Base-by-base conservation (phyloP, 2,113 vertebrate species). In the Bos taurus region DNA sequence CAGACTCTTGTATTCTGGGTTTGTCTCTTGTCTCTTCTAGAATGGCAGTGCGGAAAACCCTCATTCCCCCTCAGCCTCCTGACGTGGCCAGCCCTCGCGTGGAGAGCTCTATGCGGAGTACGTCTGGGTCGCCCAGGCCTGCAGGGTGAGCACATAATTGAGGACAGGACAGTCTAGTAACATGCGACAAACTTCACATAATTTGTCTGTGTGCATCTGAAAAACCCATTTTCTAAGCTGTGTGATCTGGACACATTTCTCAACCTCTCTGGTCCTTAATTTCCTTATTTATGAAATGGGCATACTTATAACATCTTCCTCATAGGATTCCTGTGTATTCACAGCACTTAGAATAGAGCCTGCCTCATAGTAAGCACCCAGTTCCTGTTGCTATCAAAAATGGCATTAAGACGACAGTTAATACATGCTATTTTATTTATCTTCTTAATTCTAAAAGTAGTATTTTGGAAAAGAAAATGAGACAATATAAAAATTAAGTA, bases 51-150 rank as follows among this genome's bases (percentile, higher is more conserved):
- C 99, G 99, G 97, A 99, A 99, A 98, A 99, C 99, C 96, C 99
- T 99, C 96, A 99, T 99, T 98, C 99, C 99, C 17, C 99, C 99
- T 52, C 99, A 99, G 98, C 98, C 99, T 54, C 98, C 99, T 95
- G 99, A 99, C 74, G 98, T 99, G 43, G 97, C 98, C 33, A 98
- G 98, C 93, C 99, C 99, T 1, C 99, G 99, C 84, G 98, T 99
- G 0, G 99, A 99, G 93, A 99, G 99, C 48, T 98, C 99, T 0
- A 98, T 99, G 98, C 98, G 99, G 33, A 99, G 98, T 98, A 99
- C 99, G 0, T 99, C 99, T 0, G 99, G 99, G 93, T 99, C 99
- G 10, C 99, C 99, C 5, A 99, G 99, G 94, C 99, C 99, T 97
- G 99, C 99, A 91, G 99, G 99, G 99, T 99, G 98, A 99, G 99